These are phyloP conservation scores for Lepidurus arcticus DNA, from an alignment of 1,140 invertebrate genomes.

Conservation along the genomic window DNA sequence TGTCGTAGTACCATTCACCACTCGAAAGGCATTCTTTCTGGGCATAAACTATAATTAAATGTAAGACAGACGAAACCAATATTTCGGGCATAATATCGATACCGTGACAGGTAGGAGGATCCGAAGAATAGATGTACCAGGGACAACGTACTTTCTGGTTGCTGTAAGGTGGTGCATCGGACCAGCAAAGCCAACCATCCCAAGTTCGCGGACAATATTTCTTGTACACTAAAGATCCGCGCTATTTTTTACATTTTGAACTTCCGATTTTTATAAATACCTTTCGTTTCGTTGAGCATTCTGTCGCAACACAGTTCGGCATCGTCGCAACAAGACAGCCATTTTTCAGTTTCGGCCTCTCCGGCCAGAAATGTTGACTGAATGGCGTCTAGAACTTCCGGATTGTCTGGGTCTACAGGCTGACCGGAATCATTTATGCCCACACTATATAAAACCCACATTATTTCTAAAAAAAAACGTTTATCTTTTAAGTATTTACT, in stretches of 20 bases:
- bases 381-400: neutral
- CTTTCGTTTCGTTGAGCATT: conserved; percentile 42
- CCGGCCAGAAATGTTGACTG: conserved; percentile 5
- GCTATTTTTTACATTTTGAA: conserved; percentile 17
- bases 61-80: neutral
- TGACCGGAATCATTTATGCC: neutral
- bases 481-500: conserved; percentile 1
- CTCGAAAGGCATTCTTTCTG: conserved; percentile 48
- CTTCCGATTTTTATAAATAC: conserved; percentile 25
- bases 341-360: conserved; percentile 33
- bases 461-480: neutral
- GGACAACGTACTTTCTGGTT: conserved; percentile 28
- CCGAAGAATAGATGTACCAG: conserved; percentile 28
- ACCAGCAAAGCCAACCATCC: conserved; percentile 35
- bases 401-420: neutral
- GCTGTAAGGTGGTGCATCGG: conserved; percentile 21
- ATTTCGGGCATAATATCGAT: neutral
- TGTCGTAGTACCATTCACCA: conserved; percentile 34
- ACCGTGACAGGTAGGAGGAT: conserved; percentile 31
- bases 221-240: neutral
- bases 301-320: conserved; percentile 39
- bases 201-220: conserved; percentile 29
- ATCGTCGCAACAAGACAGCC: conserved; percentile 37
- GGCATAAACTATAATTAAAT: conserved; percentile 46
- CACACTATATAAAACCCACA: neutral